These are phyloP conservation scores for Zele albiditarsus DNA, from an alignment of 2,888 invertebrate genomes.

Conservation along the genomic window DNA sequence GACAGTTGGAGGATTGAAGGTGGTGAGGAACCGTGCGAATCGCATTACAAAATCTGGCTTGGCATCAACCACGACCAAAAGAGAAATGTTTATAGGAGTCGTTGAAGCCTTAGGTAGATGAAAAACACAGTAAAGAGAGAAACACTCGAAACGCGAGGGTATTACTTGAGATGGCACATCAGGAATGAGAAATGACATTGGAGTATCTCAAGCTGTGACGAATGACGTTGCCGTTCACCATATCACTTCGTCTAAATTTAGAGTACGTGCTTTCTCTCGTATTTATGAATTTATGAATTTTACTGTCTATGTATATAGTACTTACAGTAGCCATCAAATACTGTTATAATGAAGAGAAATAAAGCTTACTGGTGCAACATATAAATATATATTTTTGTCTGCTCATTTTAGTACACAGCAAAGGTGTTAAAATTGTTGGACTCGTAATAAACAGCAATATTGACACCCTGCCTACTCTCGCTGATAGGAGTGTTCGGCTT, in stretches of 20 bases:
- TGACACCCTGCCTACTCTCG: too few relatives aligned
- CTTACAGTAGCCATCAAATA: too few relatives aligned
- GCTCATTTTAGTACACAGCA: too few relatives aligned
- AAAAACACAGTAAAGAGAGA: slow-evolving; percentile 23
- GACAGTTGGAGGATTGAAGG: slow-evolving; percentile 30
- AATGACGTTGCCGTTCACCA: background rate
- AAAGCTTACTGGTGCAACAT: too few relatives aligned
- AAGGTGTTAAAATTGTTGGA: too few relatives aligned
- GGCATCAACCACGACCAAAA: slow-evolving; percentile 26
- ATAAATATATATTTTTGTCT: too few relatives aligned
- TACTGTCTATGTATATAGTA: background rate
- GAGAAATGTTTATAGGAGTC: slow-evolving; percentile 19
- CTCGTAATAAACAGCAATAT: too few relatives aligned
- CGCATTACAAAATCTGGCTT: slow-evolving; percentile 45
- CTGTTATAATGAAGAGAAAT: background rate
- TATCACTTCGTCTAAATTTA: slow-evolving; percentile 20
- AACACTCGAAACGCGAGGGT: slow-evolving; percentile 15
- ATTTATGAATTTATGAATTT: background rate
- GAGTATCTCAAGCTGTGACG: slow-evolving; percentile 37
- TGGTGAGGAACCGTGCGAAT: slow-evolving; percentile 40
- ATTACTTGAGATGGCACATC: slow-evolving; percentile 16
- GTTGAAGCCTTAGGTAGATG: slow-evolving; percentile 10
- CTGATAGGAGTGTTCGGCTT: too few relatives aligned
- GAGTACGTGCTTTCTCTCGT: background rate
- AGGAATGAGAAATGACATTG: slow-evolving; percentile 30